Evolutionary conservation across 2,888 invertebrate species (phyloP), one percentile per base, ranked within the genome.

Genomic region (Rhogogaster chlorosoma): DNA sequence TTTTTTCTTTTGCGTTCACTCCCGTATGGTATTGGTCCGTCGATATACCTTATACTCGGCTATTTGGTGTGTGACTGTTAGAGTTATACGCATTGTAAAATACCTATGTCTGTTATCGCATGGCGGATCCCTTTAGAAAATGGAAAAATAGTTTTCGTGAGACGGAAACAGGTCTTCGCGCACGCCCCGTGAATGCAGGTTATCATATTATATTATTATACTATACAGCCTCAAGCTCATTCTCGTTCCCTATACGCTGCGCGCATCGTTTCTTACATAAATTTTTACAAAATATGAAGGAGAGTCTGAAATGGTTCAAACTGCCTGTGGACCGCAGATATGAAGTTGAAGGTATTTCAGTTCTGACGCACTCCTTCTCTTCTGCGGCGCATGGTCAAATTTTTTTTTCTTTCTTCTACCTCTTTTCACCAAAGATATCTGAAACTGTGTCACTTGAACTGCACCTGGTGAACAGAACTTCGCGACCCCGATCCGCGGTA

Each of bases 401-500:
- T 26, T 61, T 61, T 26, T 22, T 45, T 45, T 15, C 12, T 42
- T 42, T 42, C 15, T 12, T 45, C 10, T 15, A n/a, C n/a, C n/a
- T 12, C 15, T 5, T 9, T 12, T 32, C 10, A 32, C 32, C 32
- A 18, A 67, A 32, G 32, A 32, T 67, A 18, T 1, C 67, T 32
- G 26, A 67, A 67, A 32, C 32, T 32, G 67, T 67, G 67, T 67
- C 67, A 67, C 32, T 67, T 67, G 18, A 67, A 12, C 67, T 67
- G 67, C 71, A 73, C 42, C 71, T 12, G 36, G 36, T 42, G 42
- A 42, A 26, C 22, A 73, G 42, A 73, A 73, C 38, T 73, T 42
- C 26, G 42, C 71, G 71, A 36, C n/a, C 38, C 22, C 71, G 71
- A 71, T 71, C 42, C 10, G 71, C 38, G n/a, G 71, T 42, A 73